phyloP scores from a whole-genome alignment of 1,140 invertebrate species.

The Diachasma alloeum region DNA sequence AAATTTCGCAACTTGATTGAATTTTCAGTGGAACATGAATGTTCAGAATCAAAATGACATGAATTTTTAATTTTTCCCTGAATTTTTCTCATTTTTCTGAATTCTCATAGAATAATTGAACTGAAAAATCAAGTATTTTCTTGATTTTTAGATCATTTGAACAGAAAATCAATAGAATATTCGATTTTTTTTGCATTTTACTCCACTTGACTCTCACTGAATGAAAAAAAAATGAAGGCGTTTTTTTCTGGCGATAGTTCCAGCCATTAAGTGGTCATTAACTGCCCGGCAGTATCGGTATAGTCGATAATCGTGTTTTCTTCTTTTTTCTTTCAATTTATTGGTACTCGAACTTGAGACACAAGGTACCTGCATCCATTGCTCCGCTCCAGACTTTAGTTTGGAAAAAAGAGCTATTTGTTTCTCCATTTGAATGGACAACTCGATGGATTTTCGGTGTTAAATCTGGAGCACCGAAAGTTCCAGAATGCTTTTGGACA shows the following conservation, averaged over 20 bases:
- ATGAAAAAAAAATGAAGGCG: not conserved
- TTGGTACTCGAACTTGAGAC: not conserved
- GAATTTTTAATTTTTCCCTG: too few species aligned
- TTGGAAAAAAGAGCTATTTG: not conserved
- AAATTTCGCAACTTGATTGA: too few species aligned
- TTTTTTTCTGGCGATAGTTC: too few species aligned
- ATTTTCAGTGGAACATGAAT: too few species aligned
- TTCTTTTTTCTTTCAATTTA: not conserved
- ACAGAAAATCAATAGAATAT: too few species aligned
- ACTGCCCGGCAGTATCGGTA: not conserved
- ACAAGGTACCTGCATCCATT: not conserved
- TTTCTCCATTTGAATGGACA: not conserved
- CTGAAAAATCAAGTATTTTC: too few species aligned
- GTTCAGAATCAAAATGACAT: too few species aligned
- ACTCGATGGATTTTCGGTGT: not conserved
- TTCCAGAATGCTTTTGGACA: conserved; percentile 1
- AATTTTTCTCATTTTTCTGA: too few species aligned
- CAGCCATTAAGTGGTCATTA: not conserved
- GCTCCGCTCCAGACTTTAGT: not conserved
- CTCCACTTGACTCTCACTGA: not conserved
- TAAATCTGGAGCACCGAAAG: not conserved
- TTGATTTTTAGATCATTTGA: too few species aligned
- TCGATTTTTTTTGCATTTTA: not conserved
- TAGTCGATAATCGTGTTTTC: not conserved
- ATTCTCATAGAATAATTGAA: too few species aligned